These are phyloP conservation scores for Myopa tessellatipennis DNA, from an alignment of 2,888 invertebrate genomes.

Conservation along the genomic window DNA sequence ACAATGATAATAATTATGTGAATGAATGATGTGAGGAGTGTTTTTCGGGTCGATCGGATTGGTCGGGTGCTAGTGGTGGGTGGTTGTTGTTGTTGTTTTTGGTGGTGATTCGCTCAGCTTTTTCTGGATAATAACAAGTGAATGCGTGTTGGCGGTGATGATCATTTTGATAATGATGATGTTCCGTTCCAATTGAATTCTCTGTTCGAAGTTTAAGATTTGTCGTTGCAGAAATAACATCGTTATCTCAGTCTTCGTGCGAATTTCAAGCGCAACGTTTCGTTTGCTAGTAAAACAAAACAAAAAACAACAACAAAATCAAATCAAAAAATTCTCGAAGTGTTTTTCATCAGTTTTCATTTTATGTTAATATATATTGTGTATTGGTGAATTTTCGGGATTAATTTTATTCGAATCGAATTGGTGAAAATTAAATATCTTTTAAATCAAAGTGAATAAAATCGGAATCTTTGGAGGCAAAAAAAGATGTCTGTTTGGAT, in stretches of 20 bases:
- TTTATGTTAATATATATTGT: constrained; percentile 5
- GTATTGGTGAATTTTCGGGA: neutral
- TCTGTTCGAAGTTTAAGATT: neutral
- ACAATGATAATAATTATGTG: neutral
- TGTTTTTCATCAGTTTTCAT: neutral
- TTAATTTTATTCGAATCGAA: neutral
- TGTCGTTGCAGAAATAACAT: constrained; percentile 22
- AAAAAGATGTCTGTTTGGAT: constrained; percentile 73
- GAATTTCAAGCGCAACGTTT: constrained; percentile 34
- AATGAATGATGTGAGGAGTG: no score
- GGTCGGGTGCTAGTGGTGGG: neutral
- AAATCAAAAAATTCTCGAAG: neutral
- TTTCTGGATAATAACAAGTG: constrained; percentile 18
- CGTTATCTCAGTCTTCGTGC: constrained; percentile 30
- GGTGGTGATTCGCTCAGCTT: neutral
- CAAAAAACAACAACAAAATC: neutral
- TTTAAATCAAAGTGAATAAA: no score
- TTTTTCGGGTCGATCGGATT: no score
- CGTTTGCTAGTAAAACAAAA: neutral
- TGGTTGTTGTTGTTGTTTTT: neutral
- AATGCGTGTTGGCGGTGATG: neutral
- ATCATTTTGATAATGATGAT: neutral
- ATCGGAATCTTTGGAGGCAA: neutral
- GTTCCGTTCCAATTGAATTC: constrained; percentile 16
- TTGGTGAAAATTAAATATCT: no score